Percentiles rank a stretch among this genome's conserved stretches.
Evolutionary conservation across 2,888 invertebrate genomes (phyloP).

Genomic region (Xanthorhoe spadicearia): DNA sequence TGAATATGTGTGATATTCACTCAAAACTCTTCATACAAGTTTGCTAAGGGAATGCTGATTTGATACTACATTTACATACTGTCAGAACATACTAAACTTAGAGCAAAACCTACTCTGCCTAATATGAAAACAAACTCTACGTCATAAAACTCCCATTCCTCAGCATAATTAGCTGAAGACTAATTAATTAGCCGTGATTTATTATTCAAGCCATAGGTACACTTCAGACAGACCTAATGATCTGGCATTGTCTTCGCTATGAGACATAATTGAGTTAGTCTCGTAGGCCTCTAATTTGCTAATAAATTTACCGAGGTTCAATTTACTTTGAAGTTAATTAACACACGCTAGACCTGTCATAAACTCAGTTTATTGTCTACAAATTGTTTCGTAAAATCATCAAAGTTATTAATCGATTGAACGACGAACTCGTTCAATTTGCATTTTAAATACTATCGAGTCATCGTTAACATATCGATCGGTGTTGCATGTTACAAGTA

Average conservation of each 20-base stretch:
- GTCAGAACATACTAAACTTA: neutral
- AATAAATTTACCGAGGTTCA: constrained; percentile 22
- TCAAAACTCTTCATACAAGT: too few species aligned
- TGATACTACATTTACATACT: neutral
- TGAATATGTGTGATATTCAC: too few species aligned
- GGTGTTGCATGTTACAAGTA: neutral
- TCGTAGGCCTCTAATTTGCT: constrained; percentile 20
- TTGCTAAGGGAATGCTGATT: neutral
- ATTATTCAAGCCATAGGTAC: neutral
- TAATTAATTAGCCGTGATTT: neutral
- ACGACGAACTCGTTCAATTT: neutral
- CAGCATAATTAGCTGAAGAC: neutral
- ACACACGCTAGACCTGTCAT: constrained; percentile 10
- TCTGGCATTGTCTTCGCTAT: constrained; percentile 1
- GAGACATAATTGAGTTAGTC: constrained; percentile 26
- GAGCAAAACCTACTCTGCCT: neutral
- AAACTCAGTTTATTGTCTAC: constrained; percentile 7
- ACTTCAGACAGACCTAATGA: constrained; percentile 13
- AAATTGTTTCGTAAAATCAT: constrained; percentile 19
- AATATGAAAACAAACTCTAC: neutral
- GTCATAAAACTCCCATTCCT: neutral
- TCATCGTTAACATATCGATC: neutral
- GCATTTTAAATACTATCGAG: neutral
- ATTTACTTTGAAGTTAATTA: constrained; percentile 30
- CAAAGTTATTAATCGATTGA: neutral